phyloP scores from a whole-genome alignment of 1,140 invertebrate genomes.

The Fopius arisanus region DNA sequence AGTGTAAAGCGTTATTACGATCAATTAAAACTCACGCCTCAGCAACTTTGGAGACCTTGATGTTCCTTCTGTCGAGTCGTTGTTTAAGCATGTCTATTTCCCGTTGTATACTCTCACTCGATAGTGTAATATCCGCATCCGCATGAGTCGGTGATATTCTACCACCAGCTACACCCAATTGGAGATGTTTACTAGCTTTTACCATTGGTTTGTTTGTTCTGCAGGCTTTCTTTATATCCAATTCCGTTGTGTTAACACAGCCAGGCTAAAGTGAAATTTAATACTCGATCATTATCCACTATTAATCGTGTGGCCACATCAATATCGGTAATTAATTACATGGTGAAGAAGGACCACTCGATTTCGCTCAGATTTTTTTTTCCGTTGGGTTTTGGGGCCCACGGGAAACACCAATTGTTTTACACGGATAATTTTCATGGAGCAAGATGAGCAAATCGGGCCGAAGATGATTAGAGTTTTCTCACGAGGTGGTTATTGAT shows the following conservation, averaged over 20 bases:
- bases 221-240: slow-evolving; percentile 97
- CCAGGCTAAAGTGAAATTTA: slow-evolving; percentile 76
- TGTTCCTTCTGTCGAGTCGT: slow-evolving; percentile 86
- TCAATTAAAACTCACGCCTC: slow-evolving; percentile 81
- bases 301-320: too few species aligned
- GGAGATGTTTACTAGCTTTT: slow-evolving; percentile 65
- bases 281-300: not conserved
- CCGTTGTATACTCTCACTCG: slow-evolving; percentile 68
- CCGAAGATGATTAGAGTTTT: too few species aligned
- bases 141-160: slow-evolving; percentile 72
- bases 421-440: too few species aligned
- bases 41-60: slow-evolving; percentile 96
- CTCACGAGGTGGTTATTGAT: too few species aligned
- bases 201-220: slow-evolving; percentile 78
- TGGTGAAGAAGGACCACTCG: too few species aligned
- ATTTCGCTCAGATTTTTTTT: too few species aligned
- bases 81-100: slow-evolving; percentile 75
- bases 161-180: slow-evolving; percentile 64
- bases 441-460: too few species aligned
- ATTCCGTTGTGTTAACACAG: slow-evolving; percentile 98
- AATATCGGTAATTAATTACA: too few species aligned
- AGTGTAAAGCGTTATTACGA: slow-evolving; percentile 1
- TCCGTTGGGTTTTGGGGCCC: too few species aligned
- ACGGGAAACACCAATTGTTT: too few species aligned
- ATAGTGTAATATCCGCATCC: slow-evolving; percentile 63